Conservation (phyloP, 2,888 invertebrate genomes). For the Latrodectus hesperus region DNA sequence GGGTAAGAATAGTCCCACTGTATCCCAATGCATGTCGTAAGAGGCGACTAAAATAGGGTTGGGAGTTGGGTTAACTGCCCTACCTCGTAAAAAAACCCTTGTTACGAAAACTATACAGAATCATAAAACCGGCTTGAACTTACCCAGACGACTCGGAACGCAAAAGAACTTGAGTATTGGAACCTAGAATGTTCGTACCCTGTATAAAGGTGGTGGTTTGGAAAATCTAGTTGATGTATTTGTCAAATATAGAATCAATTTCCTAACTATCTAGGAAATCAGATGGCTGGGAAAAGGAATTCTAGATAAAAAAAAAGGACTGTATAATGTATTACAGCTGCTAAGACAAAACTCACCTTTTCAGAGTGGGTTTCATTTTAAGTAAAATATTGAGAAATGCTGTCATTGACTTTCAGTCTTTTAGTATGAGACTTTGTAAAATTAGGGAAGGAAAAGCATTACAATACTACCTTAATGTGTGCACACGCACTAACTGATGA, state of each 20-base stretch:
- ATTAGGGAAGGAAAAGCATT: conserved; percentile 10
- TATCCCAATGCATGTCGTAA: too few relatives aligned
- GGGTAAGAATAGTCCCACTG: too few relatives aligned
- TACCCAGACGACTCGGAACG: conserved; percentile 7
- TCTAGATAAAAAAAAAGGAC: too few relatives aligned
- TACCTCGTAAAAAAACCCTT: too few relatives aligned
- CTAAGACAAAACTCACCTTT: neutral
- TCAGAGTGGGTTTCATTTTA: conserved; percentile 10
- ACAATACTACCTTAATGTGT: conserved; percentile 13
- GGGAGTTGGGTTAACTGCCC: too few relatives aligned
- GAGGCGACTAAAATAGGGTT: too few relatives aligned
- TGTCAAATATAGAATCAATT: neutral
- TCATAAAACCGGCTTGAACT: neutral
- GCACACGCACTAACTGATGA: neutral
- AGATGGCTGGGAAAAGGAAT: neutral
- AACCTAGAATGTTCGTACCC: conserved; percentile 24
- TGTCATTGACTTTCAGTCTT: too few relatives aligned
- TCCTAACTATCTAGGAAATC: neutral
- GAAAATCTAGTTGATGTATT: conserved; percentile 9
- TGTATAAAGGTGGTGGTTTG: conserved; percentile 10
- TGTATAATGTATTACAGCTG: neutral
- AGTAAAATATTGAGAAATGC: conserved; percentile 16
- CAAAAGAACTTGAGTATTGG: neutral
- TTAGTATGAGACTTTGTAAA: conserved; percentile 14
- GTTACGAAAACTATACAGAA: neutral